A percentile compares a stretch with the other conserved stretches of the same genome.
Evolutionary conservation across 23 tunicate species (phyloP).

Genomic region (Aplidium turbinatum): DNA sequence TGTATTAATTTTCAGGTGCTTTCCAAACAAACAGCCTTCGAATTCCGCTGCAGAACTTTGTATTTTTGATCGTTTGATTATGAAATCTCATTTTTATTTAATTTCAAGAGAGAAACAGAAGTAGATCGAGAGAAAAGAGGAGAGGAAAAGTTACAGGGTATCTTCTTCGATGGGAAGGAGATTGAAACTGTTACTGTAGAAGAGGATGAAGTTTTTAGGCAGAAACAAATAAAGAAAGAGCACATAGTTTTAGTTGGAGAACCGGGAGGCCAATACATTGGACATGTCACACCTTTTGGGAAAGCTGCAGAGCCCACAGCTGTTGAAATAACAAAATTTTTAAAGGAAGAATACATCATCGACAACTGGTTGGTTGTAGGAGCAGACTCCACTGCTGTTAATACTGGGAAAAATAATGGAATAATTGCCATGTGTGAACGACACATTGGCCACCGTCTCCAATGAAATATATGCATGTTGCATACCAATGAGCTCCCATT

Average conservation of each 20-base stretch:
- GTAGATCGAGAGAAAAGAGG: too few relatives aligned
- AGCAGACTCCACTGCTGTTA: constrained; percentile 12
- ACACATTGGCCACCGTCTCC: constrained; percentile 12
- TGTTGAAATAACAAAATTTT: constrained; percentile 1
- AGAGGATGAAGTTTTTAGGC: constrained; percentile 11
- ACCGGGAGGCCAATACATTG: constrained; percentile 7
- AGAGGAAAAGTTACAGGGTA: neutral
- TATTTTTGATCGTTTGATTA: too few relatives aligned
- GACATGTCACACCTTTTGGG: constrained; percentile 12
- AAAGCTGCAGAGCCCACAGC: constrained; percentile 16
- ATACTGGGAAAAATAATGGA: constrained; percentile 12
- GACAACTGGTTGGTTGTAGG: constrained; percentile 13
- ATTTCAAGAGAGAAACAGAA: too few relatives aligned
- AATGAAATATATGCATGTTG: constrained; percentile 15
- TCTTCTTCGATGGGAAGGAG: constrained; percentile 14
- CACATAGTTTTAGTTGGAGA: constrained; percentile 19
- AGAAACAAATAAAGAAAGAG: neutral
- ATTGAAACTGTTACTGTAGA: constrained; percentile 20
- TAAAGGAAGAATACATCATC: constrained; percentile 8
- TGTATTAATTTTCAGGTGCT: too few relatives aligned
- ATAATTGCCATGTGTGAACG: constrained; percentile 17
- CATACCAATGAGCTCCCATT: constrained; percentile 29
- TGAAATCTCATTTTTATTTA: too few relatives aligned
- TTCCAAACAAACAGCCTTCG: too few relatives aligned
- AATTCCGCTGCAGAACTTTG: too few relatives aligned